phyloP scores from a whole-genome alignment of 2,888 invertebrate genomes.

The Diarsia dahlii region DNA sequence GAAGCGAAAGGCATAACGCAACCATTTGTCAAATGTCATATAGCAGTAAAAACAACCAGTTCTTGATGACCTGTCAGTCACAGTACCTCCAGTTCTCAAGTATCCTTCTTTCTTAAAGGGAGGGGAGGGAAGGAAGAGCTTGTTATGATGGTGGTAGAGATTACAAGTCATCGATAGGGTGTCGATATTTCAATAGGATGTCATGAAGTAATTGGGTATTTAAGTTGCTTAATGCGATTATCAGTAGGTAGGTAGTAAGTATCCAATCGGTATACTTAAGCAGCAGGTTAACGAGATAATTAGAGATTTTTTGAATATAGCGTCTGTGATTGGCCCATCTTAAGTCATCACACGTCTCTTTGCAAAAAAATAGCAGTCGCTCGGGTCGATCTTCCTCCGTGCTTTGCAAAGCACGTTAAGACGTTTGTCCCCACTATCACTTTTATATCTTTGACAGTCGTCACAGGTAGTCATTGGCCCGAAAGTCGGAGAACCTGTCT shows the following conservation, averaged over 20 bases:
- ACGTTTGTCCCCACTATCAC: too few relatives aligned
- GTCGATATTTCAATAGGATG: slow-evolving; percentile 47
- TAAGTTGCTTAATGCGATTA: slow-evolving; percentile 45
- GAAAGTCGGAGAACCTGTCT: too few relatives aligned
- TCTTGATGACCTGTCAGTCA: slow-evolving; percentile 18
- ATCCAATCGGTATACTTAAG: too few relatives aligned
- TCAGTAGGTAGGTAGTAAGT: slow-evolving; percentile 17
- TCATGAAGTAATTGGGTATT: slow-evolving; percentile 45
- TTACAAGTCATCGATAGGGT: slow-evolving; percentile 43
- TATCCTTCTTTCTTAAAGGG: neutral
- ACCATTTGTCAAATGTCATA: slow-evolving; percentile 72
- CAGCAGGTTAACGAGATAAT: neutral
- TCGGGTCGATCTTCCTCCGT: too few relatives aligned
- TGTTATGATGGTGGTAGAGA: slow-evolving; percentile 16
- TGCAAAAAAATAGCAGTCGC: too few relatives aligned
- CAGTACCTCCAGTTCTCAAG: neutral
- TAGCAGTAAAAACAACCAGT: slow-evolving; percentile 38
- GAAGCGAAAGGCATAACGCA: slow-evolving; percentile 67
- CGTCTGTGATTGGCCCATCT: neutral
- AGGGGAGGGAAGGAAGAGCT: slow-evolving; percentile 6
- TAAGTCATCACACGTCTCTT: neutral
- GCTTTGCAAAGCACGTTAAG: too few relatives aligned
- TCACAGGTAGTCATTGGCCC: too few relatives aligned
- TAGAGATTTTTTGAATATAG: neutral
- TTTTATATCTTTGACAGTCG: too few relatives aligned